Evolutionary conservation across 1,140 invertebrate species (phyloP).

Genomic region (Calephelis virginiensis): DNA sequence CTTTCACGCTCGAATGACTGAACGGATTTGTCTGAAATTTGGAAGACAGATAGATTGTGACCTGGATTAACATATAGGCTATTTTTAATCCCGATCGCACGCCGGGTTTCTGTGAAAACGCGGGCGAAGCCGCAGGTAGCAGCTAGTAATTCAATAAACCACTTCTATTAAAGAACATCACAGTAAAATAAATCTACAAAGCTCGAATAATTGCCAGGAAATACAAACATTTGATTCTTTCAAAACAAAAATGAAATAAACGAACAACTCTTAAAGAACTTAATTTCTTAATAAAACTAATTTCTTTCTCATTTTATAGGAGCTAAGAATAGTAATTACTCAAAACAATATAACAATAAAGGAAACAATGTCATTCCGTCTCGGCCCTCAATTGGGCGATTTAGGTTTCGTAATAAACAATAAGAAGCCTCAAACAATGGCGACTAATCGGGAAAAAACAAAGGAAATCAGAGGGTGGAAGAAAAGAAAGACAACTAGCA

Average conservation of each 20-base stretch:
- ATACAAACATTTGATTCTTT: too few relatives aligned
- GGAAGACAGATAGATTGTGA: too few relatives aligned
- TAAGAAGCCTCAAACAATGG: slow-evolving; percentile 18
- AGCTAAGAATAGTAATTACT: slow-evolving; percentile 15
- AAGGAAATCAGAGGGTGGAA: slow-evolving; percentile 15
- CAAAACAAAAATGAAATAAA: not conserved
- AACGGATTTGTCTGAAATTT: too few relatives aligned
- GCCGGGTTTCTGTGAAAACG: too few relatives aligned
- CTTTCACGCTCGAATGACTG: too few relatives aligned
- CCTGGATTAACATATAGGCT: too few relatives aligned
- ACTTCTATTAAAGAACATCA: too few relatives aligned
- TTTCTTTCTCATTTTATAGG: slow-evolving; percentile 1
- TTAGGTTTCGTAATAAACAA: slow-evolving; percentile 18
- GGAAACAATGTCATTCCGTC: slow-evolving; percentile 14
- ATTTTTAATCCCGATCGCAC: too few relatives aligned
- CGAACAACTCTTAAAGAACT: not conserved
- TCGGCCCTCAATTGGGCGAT: slow-evolving; percentile 14
- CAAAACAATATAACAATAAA: slow-evolving; percentile 17
- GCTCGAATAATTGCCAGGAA: too few relatives aligned
- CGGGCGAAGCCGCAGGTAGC: too few relatives aligned
- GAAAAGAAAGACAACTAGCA: slow-evolving; percentile 17
- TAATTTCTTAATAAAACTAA: slow-evolving; percentile 16
- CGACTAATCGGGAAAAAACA: slow-evolving; percentile 17
- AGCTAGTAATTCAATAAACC: too few relatives aligned
- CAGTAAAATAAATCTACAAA: too few relatives aligned